These are phyloP conservation scores for Arvicanthis niloticus DNA, from an alignment of 2,113 vertebrate genomes.

Conservation along the genomic window DNA sequence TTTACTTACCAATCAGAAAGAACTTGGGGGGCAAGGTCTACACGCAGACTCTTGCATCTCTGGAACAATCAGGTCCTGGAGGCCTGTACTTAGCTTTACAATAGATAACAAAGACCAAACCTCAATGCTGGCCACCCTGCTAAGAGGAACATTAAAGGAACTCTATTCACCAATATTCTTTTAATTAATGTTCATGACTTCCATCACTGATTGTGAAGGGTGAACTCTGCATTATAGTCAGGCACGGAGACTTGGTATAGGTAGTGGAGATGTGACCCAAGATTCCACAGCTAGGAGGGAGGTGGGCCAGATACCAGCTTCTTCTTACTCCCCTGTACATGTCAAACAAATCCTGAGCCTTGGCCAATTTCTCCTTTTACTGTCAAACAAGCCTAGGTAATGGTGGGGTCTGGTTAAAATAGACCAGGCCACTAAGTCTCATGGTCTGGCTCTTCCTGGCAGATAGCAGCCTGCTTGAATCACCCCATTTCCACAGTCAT, in stretches of 20 bases:
- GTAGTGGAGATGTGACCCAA: neutral
- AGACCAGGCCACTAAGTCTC: neutral
- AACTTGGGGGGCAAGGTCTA: too few relatives aligned
- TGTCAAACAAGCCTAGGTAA: neutral
- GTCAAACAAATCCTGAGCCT: neutral
- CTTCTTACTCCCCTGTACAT: neutral
- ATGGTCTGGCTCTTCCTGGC: neutral
- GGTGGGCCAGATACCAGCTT: neutral
- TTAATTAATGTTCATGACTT: too few relatives aligned
- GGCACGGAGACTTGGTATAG: neutral
- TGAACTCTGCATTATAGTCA: neutral
- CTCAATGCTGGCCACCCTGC: neutral
- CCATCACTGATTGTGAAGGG: rapidly evolving
- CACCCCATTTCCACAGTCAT: neutral
- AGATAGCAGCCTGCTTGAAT: neutral
- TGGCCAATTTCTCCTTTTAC: rapidly evolving
- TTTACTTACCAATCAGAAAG: too few relatives aligned
- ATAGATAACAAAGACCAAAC: too few relatives aligned
- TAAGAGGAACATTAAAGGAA: neutral
- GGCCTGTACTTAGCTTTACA: too few relatives aligned
- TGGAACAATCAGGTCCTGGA: too few relatives aligned
- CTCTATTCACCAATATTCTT: neutral
- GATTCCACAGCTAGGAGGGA: neutral
- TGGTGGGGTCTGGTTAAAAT: neutral
- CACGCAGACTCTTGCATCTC: too few relatives aligned